Evolutionary conservation across 2,888 invertebrate species (phyloP).

Genomic region (Cantharis rustica): DNA sequence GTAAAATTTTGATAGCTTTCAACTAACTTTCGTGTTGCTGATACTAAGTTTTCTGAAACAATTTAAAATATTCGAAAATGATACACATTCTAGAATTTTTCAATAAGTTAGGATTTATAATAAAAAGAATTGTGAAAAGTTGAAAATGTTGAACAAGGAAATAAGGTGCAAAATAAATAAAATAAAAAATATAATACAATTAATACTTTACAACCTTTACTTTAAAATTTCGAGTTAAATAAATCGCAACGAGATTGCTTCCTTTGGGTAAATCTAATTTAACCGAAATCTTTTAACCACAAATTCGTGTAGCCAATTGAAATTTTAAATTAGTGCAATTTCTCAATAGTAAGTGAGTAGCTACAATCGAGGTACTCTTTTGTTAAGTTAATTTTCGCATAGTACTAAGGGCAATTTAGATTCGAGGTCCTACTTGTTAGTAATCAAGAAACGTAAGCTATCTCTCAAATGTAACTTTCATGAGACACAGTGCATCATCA

Average conservation of each 20-base stretch:
- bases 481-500: constrained; percentile 11
- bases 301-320: background rate
- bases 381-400: background rate
- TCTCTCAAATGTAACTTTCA: constrained; percentile 12
- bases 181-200: background rate
- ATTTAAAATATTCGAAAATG: background rate
- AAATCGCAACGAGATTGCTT: background rate
- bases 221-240: background rate
- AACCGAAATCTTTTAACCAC: background rate
- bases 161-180: background rate
- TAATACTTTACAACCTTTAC: background rate
- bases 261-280: background rate
- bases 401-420: background rate
- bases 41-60: background rate
- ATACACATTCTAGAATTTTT: background rate
- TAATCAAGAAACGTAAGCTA: constrained; percentile 3
- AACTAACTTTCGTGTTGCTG: constrained; percentile 6
- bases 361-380: background rate
- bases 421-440: constrained; percentile 8
- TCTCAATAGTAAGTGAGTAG: background rate
- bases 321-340: background rate
- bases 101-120: background rate
- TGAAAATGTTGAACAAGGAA: background rate
- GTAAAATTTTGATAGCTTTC: background rate
- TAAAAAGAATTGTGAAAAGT: background rate